Base-by-base conservation (phyloP, 2,888 invertebrate species). In the Crocallis elinguaria region DNA sequence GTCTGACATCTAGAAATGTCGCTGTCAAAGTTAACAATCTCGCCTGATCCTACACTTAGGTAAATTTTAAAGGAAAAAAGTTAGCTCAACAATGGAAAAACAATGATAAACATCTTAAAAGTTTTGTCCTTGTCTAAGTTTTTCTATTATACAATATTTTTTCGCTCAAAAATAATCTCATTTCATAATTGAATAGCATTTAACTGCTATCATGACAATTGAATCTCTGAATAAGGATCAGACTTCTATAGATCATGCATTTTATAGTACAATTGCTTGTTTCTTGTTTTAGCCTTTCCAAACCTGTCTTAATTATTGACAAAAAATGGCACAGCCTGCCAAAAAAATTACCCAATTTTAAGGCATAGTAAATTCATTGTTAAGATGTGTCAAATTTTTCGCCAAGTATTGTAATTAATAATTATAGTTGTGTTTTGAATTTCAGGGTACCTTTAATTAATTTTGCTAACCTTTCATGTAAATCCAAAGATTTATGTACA, bases 161-260 rank as follows among this genome's bases (percentile, higher is more conserved):
- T 2, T 17, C 27, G 16, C 14, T 39, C 13, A 19, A 21, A 43
- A 13, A n/a, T 9, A 49, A 39, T 44, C 33, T 44, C 35, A 45
- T 41, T 14, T 45, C 23, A 13, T 19, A 33, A 23, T 6, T 7
- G 49, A 43, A 33, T 37, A 42, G 35, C 36, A 33, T 44, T 12
- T n/a, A 42, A 29, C 6, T 48, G 41, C 17, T 51, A 45, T 48
- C 63, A 68, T 68, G 64, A 66, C 66, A 57, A 42, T 21, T 17
- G 66, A 68, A 66, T 66, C 66, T 66, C 68, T 37, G 38, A 53
- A 38, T 29, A 23, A 8, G 14, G 14, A 35, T 30, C 23, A 21
- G 45, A 17, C n/a, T 37, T 30, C 7, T 32, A 32, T 33, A 32
- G 4, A 13, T 33, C 33, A 23, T 16, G 17, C 29, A 37, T 25